Evolutionary conservation across 2,113 vertebrate genomes (phyloP).

Genomic region (Acanthochromis polyacanthus): DNA sequence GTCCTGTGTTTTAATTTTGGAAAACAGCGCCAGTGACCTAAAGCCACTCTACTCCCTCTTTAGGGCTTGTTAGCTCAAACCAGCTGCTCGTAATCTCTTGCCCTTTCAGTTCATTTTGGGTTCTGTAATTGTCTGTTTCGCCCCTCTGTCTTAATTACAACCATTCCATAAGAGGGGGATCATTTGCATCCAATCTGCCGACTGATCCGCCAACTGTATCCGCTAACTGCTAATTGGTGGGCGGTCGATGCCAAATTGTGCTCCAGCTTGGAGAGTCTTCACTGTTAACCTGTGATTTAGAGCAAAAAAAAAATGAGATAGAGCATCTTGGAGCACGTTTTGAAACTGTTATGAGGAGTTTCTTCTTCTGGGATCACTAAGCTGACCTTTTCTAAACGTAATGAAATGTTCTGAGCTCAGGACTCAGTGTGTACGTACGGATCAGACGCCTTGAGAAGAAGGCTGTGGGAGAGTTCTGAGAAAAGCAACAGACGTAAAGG

Average conservation of each 20-base stretch:
- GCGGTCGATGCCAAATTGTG: slow-evolving; percentile 26
- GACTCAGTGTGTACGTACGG: too few relatives aligned
- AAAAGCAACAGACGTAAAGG: too few relatives aligned
- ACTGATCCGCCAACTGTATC: slow-evolving; percentile 41
- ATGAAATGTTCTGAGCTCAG: too few relatives aligned
- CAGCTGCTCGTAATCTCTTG: slow-evolving; percentile 13
- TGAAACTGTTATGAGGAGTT: too few relatives aligned
- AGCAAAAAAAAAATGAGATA: background rate
- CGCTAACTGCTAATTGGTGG: slow-evolving; percentile 57
- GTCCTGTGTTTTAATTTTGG: slow-evolving; percentile 31
- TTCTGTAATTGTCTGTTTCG: slow-evolving; percentile 13
- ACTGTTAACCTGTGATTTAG: background rate
- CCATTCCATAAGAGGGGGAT: slow-evolving; percentile 39
- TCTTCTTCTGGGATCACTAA: too few relatives aligned
- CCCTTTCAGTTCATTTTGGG: background rate
- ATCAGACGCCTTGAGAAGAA: too few relatives aligned
- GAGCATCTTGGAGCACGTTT: background rate
- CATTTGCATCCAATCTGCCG: slow-evolving; percentile 40
- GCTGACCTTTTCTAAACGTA: too few relatives aligned
- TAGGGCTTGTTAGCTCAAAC: background rate
- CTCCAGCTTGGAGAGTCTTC: slow-evolving; percentile 6
- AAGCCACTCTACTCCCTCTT: background rate
- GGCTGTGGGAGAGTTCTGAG: too few relatives aligned
- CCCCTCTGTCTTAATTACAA: slow-evolving; percentile 47
- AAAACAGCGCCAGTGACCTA: slow-evolving; percentile 21